These are phyloP conservation scores for Pomatorhinus ruficollis DNA, from an alignment of 2,113 vertebrate genomes.

Conservation along the genomic window DNA sequence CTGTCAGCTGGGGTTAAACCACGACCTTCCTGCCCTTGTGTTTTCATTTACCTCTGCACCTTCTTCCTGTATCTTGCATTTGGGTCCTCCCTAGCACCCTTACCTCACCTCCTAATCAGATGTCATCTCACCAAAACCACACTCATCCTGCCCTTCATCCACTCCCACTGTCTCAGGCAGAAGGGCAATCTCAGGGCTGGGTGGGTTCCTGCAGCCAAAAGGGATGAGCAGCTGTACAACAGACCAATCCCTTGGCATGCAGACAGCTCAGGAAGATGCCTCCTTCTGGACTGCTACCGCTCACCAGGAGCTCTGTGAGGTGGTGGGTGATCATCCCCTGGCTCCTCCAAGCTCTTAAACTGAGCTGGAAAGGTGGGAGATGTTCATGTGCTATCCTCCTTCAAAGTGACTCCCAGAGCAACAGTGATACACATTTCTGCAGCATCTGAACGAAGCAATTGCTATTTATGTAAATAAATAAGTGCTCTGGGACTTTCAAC, in stretches of 20 bases:
- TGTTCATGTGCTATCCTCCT: not conserved
- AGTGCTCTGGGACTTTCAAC: not conserved
- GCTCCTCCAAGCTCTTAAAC: not conserved
- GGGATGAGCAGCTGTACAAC: accelerated
- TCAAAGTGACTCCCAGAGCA: not conserved
- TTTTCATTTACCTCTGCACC: not conserved
- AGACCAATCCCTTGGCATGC: not conserved
- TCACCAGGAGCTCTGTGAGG: not conserved
- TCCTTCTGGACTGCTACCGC: accelerated
- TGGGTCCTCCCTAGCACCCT: not conserved
- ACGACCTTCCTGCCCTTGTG: accelerated
- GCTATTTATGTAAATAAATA: not conserved
- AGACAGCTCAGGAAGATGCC: not conserved
- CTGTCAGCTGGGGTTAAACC: not conserved
- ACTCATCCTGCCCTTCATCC: not conserved
- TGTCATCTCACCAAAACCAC: not conserved
- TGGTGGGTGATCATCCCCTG: not conserved
- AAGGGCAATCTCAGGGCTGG: not conserved
- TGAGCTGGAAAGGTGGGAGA: not conserved
- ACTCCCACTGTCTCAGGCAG: not conserved
- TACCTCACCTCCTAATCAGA: not conserved
- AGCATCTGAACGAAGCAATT: not conserved
- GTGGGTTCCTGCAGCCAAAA: not conserved
- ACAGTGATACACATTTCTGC: not conserved
- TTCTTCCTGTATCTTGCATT: not conserved